phyloP scores from a whole-genome alignment of 2,888 invertebrate genomes.

The Ypsolopha sequella region DNA sequence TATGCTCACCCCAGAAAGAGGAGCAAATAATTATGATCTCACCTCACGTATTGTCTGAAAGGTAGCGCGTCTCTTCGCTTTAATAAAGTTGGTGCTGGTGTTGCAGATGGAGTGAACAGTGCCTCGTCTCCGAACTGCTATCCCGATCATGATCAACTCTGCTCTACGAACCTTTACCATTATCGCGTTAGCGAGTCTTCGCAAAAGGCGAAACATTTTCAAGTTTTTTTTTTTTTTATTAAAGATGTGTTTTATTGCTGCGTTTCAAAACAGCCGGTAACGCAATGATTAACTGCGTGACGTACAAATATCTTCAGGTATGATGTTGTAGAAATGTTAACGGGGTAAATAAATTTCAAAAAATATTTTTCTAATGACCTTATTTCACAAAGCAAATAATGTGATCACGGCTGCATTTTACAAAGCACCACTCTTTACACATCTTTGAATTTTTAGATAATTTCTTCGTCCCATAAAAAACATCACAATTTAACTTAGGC shows the following conservation, averaged over 20 bases:
- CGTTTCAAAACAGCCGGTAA: too few species aligned
- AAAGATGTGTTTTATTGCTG: not conserved
- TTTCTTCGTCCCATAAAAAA: constrained; percentile 10
- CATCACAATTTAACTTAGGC: not conserved
- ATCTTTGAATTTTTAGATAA: too few species aligned
- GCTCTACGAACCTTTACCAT: constrained; percentile 35
- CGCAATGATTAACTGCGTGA: too few species aligned
- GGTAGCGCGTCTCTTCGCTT: constrained; percentile 21
- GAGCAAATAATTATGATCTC: constrained; percentile 17
- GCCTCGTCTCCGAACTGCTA: constrained; percentile 32
- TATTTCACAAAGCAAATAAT: too few species aligned
- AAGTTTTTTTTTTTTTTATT: constrained; percentile 1
- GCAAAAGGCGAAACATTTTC: constrained; percentile 41
- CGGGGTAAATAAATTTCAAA: too few species aligned
- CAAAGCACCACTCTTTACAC: too few species aligned
- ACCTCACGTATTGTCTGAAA: constrained; percentile 35
- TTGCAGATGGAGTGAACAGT: constrained; percentile 42
- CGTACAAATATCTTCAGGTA: too few species aligned
- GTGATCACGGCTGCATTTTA: constrained; percentile 31
- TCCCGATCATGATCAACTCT: constrained; percentile 38
- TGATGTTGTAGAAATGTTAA: too few species aligned
- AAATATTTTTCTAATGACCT: too few species aligned
- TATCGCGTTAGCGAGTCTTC: constrained; percentile 31
- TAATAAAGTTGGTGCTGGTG: too few species aligned
- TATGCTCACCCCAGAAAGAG: too few species aligned